Evolutionary conservation across 2,888 invertebrate species (phyloP).

Genomic region (Selenia dentaria): DNA sequence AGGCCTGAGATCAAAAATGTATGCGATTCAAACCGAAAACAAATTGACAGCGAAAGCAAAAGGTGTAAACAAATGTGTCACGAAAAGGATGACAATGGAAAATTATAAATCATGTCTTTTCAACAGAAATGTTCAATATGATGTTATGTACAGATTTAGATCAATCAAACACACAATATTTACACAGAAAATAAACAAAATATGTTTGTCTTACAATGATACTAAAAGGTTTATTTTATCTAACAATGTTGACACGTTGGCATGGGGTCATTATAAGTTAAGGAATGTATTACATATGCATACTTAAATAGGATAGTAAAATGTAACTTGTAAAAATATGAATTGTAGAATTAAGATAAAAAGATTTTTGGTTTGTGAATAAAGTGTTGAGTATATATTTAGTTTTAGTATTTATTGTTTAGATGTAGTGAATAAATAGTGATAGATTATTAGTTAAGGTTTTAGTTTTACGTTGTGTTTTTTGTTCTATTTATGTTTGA

Average conservation of each 20-base stretch:
- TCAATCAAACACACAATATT: slow-evolving; percentile 32
- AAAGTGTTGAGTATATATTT: no score
- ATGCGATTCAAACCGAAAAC: not conserved
- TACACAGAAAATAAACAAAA: slow-evolving; percentile 33
- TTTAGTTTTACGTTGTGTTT: no score
- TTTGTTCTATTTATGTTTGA: no score
- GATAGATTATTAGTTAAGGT: no score
- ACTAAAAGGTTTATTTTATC: slow-evolving; percentile 10
- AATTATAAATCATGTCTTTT: not conserved
- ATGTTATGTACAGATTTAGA: not conserved
- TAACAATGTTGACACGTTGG: not conserved
- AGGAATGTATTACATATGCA: no score
- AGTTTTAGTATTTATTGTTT: no score
- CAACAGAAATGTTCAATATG: not conserved
- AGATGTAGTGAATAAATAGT: no score
- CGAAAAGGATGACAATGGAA: no score
- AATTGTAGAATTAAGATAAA: no score
- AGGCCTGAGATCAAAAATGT: not conserved
- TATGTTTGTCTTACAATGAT: slow-evolving; percentile 20
- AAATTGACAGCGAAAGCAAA: not conserved
- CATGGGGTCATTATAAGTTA: not conserved
- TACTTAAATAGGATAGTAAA: no score
- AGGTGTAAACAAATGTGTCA: not conserved
- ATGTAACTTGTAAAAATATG: no score
- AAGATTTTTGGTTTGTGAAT: no score